A percentile compares a stretch with the other conserved stretches of the same genome.
Conservation (phyloP, 2,113 vertebrate species). For the Crotalus viridis region DNA sequence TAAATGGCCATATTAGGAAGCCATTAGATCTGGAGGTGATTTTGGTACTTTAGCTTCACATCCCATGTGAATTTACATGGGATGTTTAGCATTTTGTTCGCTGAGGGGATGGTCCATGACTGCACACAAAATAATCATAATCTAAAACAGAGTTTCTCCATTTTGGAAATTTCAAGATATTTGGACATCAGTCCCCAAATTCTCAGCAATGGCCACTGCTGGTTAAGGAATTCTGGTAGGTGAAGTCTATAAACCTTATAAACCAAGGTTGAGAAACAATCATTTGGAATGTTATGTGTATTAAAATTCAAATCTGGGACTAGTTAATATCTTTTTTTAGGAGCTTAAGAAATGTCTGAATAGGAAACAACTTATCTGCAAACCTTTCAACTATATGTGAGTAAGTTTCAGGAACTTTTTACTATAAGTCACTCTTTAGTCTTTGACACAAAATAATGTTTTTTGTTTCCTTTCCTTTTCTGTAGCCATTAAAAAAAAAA, state of each 20-base stretch:
- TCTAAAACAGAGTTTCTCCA: not conserved
- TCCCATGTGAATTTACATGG: not conserved
- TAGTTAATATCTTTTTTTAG: not conserved
- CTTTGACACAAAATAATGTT: not conserved
- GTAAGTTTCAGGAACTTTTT: not conserved
- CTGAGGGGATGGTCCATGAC: not conserved
- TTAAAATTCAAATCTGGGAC: not conserved
- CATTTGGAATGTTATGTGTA: not conserved
- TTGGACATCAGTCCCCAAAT: not conserved
- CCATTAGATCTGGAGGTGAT: not conserved
- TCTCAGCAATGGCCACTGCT: not conserved
- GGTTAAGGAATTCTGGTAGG: not conserved
- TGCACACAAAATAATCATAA: not conserved
- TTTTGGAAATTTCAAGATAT: not conserved
- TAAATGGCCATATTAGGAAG: not conserved
- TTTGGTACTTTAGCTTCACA: not conserved
- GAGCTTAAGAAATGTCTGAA: not conserved
- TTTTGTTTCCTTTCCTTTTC: not conserved
- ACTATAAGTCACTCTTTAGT: not conserved
- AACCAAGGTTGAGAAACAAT: not conserved
- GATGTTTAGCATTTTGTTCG: not conserved
- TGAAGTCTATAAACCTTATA: not conserved
- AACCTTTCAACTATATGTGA: not conserved
- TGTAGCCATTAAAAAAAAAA: not conserved
- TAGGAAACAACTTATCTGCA: not conserved